Evolutionary conservation across 2,888 invertebrate species (phyloP), one percentile per base, ranked within the genome.

Genomic region (Cheilosia scutellata): DNA sequence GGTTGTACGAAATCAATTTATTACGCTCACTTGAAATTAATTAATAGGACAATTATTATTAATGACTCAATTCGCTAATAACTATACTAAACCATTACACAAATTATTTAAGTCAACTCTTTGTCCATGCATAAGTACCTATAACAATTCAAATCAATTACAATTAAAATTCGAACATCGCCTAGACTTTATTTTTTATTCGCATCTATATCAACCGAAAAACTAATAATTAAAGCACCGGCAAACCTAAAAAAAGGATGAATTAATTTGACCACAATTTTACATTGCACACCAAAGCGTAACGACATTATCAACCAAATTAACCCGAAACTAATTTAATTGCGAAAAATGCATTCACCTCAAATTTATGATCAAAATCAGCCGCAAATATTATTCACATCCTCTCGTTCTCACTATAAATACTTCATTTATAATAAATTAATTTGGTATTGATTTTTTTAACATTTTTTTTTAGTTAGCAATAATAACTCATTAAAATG

Each of bases 351-450:
- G 72, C 47, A 55, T 68, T 74, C 42, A 68, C 83, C 83, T 74
- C 78, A 68, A 83, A 62, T 78, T 62, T 62, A 83, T 72, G 49
- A 62, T 63, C 66, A 72, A 80, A 72, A 66, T 65, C 27, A 27
- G 27, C 65, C 66, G 55, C 20, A 78, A 76, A 71, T 80, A 70
- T 75, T 70, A 80, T 66, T 44, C 49, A 42, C 27, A 13, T 60
- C 47, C 13, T 37, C 49, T 42, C 27, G 16, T 60, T 53, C n/a
- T 66, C 77, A 72, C 75, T 40, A 78, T 70, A 75, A 74, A 75
- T 80, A 76, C 70, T 65, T 66, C 71, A 86, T 72, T 86, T 72
- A 63, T 66, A 86, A 76, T 72, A 66, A 80, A 82, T 86, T 65
- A 57, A 70, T 55, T 55, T 66, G 57, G 44, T 31, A 20, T 40